Evolutionary conservation across 2,888 invertebrate species (phyloP), one percentile per base, ranked within the genome.

Genomic region (Coelopa pilipes): DNA sequence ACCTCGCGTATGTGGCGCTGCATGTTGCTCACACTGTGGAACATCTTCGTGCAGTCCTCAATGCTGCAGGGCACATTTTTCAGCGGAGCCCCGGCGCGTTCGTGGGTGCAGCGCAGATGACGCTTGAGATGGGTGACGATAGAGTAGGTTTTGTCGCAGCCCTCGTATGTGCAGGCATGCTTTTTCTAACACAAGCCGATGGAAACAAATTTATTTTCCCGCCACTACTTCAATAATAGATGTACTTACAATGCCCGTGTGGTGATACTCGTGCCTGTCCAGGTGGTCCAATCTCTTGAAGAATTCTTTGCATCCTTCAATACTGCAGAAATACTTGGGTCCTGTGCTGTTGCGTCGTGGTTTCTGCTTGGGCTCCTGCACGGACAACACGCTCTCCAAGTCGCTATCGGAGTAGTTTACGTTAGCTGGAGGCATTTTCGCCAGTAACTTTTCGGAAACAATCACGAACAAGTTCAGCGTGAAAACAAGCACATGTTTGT

Each of bases 71-170:
- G 79, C 0, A 85, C 72, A 13, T 78, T 81, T 67, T 83, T 85
- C 11, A 76, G 75, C 0, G 76, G 70, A 21, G 70, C 72, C 0
- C 76, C 75, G 1, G 55, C 49, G 7, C 86, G 84, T 77, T 88
- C 87, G 79, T 90, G 91, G 3, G 84, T 87, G 69, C 83, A 89
- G 63, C 88, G 87, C 63, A 89, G 80, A 78, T 92, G 92, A 0
- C 92, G 89, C 81, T 90, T 90, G 68, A 92, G 84, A 81, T 92
- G 92, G 12, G 90, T 90, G 73, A 89, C 88, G 78, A 89, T 91
- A 1, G 90, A 89, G 76, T 92, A 93, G 1, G 89, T 87, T 82
- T 92, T 92, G 5, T 81, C 80, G 79, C 93, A 93, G 53, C 89
- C 89, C n/a, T 89, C 87, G 79, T 89, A 87, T 15, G 84, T 81